Evolutionary conservation across 1,140 invertebrate species (phyloP).

Genomic region (Trichomalopsis sarcophagae): DNA sequence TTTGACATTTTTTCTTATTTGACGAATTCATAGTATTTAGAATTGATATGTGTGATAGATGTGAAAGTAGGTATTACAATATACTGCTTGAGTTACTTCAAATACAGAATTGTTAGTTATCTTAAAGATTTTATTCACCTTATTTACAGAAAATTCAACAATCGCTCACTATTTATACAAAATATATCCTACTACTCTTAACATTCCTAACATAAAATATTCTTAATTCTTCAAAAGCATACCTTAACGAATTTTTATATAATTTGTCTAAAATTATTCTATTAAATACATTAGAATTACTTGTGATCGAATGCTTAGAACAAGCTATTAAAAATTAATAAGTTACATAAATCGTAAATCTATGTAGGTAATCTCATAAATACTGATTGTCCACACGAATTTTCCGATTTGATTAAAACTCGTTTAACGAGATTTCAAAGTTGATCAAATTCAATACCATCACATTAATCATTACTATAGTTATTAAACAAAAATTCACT

Average conservation of each 20-base stretch:
- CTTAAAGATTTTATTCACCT: slow-evolving; percentile 22
- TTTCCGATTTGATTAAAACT: not conserved
- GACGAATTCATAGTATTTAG: not conserved
- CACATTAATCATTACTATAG: too few relatives aligned
- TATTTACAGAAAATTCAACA: slow-evolving; percentile 36
- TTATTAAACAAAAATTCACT: too few relatives aligned
- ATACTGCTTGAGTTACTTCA: not conserved
- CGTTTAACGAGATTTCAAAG: not conserved
- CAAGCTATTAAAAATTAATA: not conserved
- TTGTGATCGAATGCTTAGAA: not conserved
- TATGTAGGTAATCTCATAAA: slow-evolving; percentile 4
- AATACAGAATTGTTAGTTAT: not conserved
- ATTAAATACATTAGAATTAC: not conserved
- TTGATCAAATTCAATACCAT: not conserved
- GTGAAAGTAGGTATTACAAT: not conserved
- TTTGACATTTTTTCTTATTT: not conserved
- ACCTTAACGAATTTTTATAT: not conserved
- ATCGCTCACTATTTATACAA: not conserved
- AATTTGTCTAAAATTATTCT: not conserved
- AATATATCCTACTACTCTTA: not conserved
- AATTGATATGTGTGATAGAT: too few relatives aligned
- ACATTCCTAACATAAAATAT: not conserved
- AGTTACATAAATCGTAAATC: not conserved
- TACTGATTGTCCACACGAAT: not conserved
- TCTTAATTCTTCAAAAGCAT: not conserved